A percentile compares a stretch with the other conserved stretches of the same genome.
phyloP scores from a whole-genome alignment of 2,888 invertebrate species.

The Tridacna gigas region DNA sequence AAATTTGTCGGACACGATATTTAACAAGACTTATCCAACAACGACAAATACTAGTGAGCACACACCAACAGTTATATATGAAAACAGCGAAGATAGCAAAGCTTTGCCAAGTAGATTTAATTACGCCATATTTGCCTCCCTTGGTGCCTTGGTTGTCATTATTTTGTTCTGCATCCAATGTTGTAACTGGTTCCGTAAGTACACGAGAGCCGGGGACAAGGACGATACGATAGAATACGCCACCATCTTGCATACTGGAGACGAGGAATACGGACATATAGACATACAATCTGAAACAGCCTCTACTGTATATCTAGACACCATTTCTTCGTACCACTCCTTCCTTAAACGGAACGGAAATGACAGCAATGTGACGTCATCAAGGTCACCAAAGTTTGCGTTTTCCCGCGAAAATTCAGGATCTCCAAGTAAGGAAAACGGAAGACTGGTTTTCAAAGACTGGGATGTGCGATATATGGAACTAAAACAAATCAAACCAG shows the following conservation, averaged over 20 bases:
- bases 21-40: neutral
- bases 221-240: constrained; percentile 57
- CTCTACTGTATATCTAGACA: constrained; percentile 53
- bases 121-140: constrained; percentile 59
- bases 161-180: constrained; percentile 60
- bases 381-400: constrained; percentile 21
- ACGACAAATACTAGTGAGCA: neutral
- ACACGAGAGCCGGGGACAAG: constrained; percentile 61
- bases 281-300: constrained; percentile 55
- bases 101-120: constrained; percentile 43
- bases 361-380: constrained; percentile 35
- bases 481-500: constrained; percentile 4
- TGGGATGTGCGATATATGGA: constrained; percentile 9
- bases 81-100: constrained; percentile 1
- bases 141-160: constrained; percentile 62
- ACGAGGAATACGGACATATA: constrained; percentile 49
- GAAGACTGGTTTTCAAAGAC: neutral
- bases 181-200: constrained; percentile 64
- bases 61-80: neutral
- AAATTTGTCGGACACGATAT: no score
- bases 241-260: constrained; percentile 55
- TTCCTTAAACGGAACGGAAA: constrained; percentile 54
- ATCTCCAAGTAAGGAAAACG: constrained; percentile 10
- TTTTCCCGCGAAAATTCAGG: constrained; percentile 10
- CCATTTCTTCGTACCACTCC: constrained; percentile 58